phyloP scores from a whole-genome alignment of 2,888 invertebrate genomes.

The Tyria jacobaeae region DNA sequence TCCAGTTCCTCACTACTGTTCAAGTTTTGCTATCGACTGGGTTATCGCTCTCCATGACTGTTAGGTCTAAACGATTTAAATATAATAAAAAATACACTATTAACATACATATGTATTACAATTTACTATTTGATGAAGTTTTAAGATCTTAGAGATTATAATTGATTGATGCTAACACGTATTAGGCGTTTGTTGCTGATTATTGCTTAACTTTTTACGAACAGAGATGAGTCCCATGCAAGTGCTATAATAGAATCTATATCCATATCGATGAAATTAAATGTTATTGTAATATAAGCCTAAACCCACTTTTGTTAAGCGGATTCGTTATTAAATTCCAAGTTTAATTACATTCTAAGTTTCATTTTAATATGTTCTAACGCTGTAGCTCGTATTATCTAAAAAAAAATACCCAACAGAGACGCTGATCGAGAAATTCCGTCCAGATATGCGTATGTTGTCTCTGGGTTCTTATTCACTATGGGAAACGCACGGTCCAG shows the following conservation, averaged over 20 bases:
- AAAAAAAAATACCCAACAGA: constrained; percentile 72
- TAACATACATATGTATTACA: too few species aligned
- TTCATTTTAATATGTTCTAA: background rate
- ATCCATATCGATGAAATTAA: background rate
- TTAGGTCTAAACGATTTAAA: too few species aligned
- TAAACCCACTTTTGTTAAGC: background rate
- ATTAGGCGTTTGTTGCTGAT: too few species aligned
- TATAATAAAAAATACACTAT: too few species aligned
- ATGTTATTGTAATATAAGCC: background rate
- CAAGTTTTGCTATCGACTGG: background rate
- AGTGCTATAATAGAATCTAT: background rate
- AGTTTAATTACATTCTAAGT: too few species aligned
- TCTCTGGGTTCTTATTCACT: constrained; percentile 91
- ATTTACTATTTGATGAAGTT: too few species aligned
- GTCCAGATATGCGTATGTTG: constrained; percentile 99
- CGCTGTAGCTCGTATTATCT: background rate
- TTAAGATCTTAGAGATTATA: too few species aligned
- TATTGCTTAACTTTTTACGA: too few species aligned
- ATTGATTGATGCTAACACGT: too few species aligned
- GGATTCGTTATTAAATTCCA: too few species aligned
- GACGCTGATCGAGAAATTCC: constrained; percentile 99
- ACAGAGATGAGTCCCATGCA: background rate
- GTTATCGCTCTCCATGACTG: background rate
- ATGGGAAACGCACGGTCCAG: constrained; percentile 91
- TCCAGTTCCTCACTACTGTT: background rate